Evolutionary conservation across 1,140 invertebrate genomes (phyloP).

Genomic region (Mylabris phalerata): DNA sequence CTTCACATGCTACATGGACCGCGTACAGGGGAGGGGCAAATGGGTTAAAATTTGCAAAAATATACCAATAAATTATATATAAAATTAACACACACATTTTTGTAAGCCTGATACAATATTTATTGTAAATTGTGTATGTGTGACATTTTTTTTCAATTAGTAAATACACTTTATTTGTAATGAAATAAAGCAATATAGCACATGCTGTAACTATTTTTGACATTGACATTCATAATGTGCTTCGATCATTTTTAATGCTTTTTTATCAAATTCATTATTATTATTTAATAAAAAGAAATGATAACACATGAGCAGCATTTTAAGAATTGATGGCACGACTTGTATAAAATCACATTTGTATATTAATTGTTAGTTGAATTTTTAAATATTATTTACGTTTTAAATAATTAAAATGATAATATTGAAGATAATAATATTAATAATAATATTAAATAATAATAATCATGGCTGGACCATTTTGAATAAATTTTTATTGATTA

Average conservation of each 20-base stretch:
- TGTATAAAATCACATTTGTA: slow-evolving; percentile 14
- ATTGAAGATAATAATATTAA: not conserved
- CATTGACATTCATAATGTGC: slow-evolving; percentile 2
- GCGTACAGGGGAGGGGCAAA: slow-evolving; percentile 39
- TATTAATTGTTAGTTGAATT: slow-evolving; percentile 5
- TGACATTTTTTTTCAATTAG: slow-evolving; percentile 40
- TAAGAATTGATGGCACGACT: slow-evolving; percentile 19
- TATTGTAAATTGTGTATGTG: slow-evolving; percentile 38
- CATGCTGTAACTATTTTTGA: slow-evolving; percentile 19
- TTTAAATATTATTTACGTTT: not conserved
- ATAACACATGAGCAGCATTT: slow-evolving; percentile 7
- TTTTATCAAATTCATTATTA: not conserved
- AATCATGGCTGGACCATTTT: slow-evolving; percentile 24
- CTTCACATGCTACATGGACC: slow-evolving; percentile 42
- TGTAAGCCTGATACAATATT: slow-evolving; percentile 39
- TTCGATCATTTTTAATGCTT: not conserved
- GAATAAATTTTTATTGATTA: slow-evolving; percentile 2
- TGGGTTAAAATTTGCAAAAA: slow-evolving; percentile 23
- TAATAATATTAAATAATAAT: not conserved
- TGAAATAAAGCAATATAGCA: slow-evolving; percentile 22
- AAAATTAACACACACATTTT: slow-evolving; percentile 32
- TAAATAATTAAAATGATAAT: no score
- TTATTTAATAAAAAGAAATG: not conserved
- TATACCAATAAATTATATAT: not conserved
- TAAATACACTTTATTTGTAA: slow-evolving; percentile 4